phyloP scores from a whole-genome alignment of 2,797 vertebrate genomes.

The Antennarius maculatus region DNA sequence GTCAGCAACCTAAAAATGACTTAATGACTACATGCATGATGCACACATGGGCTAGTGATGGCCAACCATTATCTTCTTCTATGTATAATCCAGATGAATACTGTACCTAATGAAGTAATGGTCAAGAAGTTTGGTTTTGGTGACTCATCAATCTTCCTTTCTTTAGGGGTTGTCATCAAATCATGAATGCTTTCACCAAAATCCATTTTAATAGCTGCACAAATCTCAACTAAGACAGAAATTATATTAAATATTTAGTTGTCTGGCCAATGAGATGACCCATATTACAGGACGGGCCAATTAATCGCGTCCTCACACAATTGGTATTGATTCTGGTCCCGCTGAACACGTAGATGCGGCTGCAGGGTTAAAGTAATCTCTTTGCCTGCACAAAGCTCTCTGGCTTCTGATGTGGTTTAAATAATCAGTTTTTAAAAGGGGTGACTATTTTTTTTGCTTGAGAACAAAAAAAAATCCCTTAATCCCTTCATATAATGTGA shows the following conservation, averaged over 20 bases:
- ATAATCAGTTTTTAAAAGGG: not conserved
- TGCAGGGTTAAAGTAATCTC: slow-evolving; percentile 19
- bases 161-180: no score
- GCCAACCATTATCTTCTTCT: slow-evolving; percentile 12
- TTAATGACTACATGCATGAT: slow-evolving; percentile 31
- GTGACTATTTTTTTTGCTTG: not conserved
- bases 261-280: slow-evolving; percentile 29
- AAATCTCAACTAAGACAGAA: no score
- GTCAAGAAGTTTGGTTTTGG: not conserved
- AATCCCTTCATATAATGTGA: not conserved
- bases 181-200: no score
- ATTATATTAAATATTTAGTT: not conserved
- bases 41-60: slow-evolving; percentile 30
- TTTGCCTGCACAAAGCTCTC: not conserved
- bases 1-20: slow-evolving; percentile 51
- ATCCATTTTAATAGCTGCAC: no score
- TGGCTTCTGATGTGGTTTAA: not conserved
- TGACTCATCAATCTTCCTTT: not conserved
- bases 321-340: slow-evolving; percentile 9
- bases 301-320: slow-evolving; percentile 28
- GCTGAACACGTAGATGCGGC: slow-evolving; percentile 4
- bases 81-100: slow-evolving; percentile 34
- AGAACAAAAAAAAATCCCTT: not conserved
- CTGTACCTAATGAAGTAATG: slow-evolving; percentile 13
- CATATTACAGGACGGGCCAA: slow-evolving; percentile 9